A percentile compares a stretch with the other conserved stretches of the same genome.
phyloP scores from a whole-genome alignment of 2,113 vertebrate species.

The Scalopus aquaticus region DNA sequence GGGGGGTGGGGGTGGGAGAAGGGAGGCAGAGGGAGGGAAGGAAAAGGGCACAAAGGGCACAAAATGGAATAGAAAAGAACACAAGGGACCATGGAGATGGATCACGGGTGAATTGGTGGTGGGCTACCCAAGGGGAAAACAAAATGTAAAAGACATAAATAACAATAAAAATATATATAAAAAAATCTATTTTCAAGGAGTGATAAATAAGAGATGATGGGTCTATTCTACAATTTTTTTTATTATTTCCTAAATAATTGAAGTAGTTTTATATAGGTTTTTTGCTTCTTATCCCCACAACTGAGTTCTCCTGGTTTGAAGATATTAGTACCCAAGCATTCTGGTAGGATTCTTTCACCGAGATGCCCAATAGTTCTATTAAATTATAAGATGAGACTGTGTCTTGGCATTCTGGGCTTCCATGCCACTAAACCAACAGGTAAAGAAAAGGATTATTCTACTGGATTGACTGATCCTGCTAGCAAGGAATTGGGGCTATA shows the following conservation, averaged over 20 bases:
- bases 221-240: background rate
- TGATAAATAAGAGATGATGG: constrained; percentile 25
- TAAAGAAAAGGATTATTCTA: background rate
- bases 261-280: background rate
- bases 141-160: no score
- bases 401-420: background rate
- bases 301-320: background rate
- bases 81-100: no score
- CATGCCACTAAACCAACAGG: background rate
- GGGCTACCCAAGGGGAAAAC: no score
- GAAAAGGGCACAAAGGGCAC: no score
- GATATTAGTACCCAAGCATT: background rate
- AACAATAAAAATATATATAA: no score
- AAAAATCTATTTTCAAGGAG: background rate
- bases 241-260: constrained; percentile 2
- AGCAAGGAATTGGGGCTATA: background rate
- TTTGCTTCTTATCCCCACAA: background rate
- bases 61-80: no score
- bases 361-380: background rate
- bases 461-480: background rate
- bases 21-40: no score
- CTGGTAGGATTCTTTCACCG: background rate
- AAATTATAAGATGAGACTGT: background rate
- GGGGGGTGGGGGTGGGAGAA: no score
- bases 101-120: no score